Evolutionary conservation across 2,797 vertebrate species (phyloP).

Genomic region (Halcyon smyrnensis): DNA sequence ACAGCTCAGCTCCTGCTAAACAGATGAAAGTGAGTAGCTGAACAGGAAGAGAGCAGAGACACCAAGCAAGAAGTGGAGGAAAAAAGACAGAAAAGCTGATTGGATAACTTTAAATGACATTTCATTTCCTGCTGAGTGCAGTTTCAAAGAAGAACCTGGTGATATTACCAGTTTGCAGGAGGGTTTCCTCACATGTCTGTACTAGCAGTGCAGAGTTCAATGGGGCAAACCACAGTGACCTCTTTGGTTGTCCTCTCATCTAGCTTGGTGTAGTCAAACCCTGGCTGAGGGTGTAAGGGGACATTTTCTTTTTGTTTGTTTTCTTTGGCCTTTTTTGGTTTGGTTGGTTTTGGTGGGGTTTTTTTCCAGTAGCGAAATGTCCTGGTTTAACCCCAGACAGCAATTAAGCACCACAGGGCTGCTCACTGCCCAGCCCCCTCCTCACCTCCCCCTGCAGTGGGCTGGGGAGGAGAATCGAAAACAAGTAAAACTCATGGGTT

Average conservation of each 20-base stretch:
- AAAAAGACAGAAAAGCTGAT: neutral
- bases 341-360: neutral
- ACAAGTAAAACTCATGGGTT: neutral
- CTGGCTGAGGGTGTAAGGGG: neutral
- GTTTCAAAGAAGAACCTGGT: neutral
- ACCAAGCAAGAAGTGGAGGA: neutral
- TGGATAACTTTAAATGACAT: constrained; percentile 4
- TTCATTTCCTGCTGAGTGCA: constrained; percentile 6
- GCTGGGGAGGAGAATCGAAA: neutral
- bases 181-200: neutral
- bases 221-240: neutral
- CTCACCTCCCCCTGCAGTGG: neutral
- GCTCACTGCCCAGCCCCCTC: neutral
- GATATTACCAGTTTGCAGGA: neutral
- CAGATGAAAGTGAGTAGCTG: constrained; percentile 16
- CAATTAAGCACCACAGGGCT: neutral
- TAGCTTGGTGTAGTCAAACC: neutral
- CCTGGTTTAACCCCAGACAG: neutral
- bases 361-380: neutral
- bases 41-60: constrained; percentile 30
- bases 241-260: neutral
- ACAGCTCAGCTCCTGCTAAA: neutral
- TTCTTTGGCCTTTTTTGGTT: neutral
- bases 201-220: neutral
- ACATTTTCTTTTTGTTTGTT: neutral